phyloP scores from a whole-genome alignment of 2,797 vertebrate genomes.

The Acropternis orthonyx region DNA sequence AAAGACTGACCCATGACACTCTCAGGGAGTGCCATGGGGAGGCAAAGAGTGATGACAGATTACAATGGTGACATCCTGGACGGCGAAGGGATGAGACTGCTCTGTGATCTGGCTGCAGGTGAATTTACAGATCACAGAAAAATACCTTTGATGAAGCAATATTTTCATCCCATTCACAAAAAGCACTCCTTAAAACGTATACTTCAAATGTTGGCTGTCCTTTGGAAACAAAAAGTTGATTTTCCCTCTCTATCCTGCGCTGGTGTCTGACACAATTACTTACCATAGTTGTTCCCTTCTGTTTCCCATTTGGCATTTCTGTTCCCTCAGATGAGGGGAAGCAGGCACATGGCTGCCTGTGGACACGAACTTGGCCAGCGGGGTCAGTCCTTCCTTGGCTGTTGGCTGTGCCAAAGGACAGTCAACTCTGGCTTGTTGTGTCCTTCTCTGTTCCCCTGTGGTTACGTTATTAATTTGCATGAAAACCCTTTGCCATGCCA shows the following conservation, averaged over 20 bases:
- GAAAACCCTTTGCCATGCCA: constrained; percentile 58
- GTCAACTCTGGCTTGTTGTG: not conserved
- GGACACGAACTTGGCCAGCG: not conserved
- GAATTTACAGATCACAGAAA: not conserved
- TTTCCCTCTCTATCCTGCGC: not conserved
- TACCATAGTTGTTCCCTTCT: not conserved
- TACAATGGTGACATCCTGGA: not conserved
- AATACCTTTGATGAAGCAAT: not conserved
- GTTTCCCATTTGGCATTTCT: accelerated
- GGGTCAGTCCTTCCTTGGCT: not conserved
- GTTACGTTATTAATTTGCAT: constrained; percentile 61
- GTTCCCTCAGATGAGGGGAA: not conserved
- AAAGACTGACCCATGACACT: accelerated
- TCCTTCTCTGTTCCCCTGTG: constrained; percentile 31
- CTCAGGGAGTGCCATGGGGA: accelerated
- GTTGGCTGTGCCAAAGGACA: not conserved
- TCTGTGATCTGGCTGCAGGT: not conserved
- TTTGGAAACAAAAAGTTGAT: not conserved
- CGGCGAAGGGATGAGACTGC: not conserved
- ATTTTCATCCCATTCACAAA: not conserved
- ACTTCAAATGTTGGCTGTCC: not conserved
- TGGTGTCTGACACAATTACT: not conserved
- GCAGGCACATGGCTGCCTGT: accelerated
- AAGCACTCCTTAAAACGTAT: not conserved
- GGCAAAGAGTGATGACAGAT: accelerated